Base-by-base conservation (phyloP, 2,888 invertebrate genomes). In the Drosophila prolongata region DNA sequence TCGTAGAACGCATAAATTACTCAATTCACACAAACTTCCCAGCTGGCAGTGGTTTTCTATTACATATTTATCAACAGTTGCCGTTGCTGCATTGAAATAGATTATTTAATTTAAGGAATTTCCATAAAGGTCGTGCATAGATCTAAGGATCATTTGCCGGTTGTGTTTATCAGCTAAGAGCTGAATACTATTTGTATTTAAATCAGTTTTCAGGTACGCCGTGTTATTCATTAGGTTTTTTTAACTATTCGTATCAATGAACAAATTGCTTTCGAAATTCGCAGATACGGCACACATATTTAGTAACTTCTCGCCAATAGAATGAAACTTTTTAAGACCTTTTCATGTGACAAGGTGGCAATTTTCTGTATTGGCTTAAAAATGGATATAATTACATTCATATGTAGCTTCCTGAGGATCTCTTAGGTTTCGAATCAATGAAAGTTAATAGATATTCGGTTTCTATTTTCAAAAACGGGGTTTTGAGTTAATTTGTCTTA, bases 1-100 rank as follows among this genome's bases (percentile, higher is more conserved):
- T 68, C 44, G 59, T 70, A 59, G 44, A 38, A 40, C 43, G 58
- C 24, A 67, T 34, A 67, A 40, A 34, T 16, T 67, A 40, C 24
- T 24, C 34, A 34, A 44, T 52, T 66, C 16, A 37, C 30, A 53
- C 13, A 44, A n/a, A 19, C 52, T 52, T 44, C 14, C 16, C 66
- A 66, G 35, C 46, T 57, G 69, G 40, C 62, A 62, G 64, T 47
- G 38, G 37, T 38, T 19, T 19, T 30, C 13, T 10, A 16, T 13
- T 37, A 58, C 30, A 19, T 47, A 61, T 47, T 13, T 40, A 16
- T 27, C 30, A 30, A 62, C 61, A 19, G 46, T 37, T 38, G 38
- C 24, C 24, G 37, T 59, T 30, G 34, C 24, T 13, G n/a, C n/a
- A 46, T 46, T 11, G 60, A 60, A 19, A 16, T 19, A n/a, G 30